Evolutionary conservation across 2,888 invertebrate species (phyloP).

Genomic region (Lymantria monacha): DNA sequence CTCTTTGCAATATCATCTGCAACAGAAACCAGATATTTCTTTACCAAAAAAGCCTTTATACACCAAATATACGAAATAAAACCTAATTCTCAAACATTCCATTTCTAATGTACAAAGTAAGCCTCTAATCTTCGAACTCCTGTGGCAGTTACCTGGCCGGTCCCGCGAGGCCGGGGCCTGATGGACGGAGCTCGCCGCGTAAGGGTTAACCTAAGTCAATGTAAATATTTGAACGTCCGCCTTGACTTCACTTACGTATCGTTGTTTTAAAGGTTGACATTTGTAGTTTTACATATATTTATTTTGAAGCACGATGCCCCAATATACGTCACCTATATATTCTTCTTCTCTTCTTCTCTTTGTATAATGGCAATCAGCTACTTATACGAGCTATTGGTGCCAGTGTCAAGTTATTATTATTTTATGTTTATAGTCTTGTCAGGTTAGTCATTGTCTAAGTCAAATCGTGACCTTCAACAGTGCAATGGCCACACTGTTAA

Average conservation of each 20-base stretch:
- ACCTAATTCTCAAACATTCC: constrained; percentile 2
- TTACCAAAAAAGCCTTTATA: neutral
- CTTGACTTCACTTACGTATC: constrained; percentile 38
- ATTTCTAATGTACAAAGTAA: constrained; percentile 22
- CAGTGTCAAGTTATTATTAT: too few species aligned
- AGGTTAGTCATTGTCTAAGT: too few species aligned
- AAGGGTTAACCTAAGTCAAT: constrained; percentile 77
- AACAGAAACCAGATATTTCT: constrained; percentile 1
- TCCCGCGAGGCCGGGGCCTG: constrained; percentile 69
- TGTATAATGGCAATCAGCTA: too few species aligned
- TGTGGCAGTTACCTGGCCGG: constrained; percentile 59
- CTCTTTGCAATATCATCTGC: constrained; percentile 1
- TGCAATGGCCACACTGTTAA: too few species aligned
- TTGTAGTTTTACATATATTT: constrained; percentile 17
- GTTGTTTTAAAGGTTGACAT: constrained; percentile 39
- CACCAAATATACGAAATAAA: constrained; percentile 2
- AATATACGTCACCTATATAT: too few species aligned
- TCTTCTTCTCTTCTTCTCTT: too few species aligned
- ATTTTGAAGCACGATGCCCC: neutral
- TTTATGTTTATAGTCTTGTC: too few species aligned
- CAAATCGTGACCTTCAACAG: too few species aligned
- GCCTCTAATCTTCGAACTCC: constrained; percentile 37
- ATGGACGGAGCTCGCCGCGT: constrained; percentile 68
- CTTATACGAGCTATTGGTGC: too few species aligned
- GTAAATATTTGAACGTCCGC: constrained; percentile 73